Base-by-base conservation (phyloP, 92 coral and sea anemone genomes). In the Parazoanthus swiftii region DNA sequence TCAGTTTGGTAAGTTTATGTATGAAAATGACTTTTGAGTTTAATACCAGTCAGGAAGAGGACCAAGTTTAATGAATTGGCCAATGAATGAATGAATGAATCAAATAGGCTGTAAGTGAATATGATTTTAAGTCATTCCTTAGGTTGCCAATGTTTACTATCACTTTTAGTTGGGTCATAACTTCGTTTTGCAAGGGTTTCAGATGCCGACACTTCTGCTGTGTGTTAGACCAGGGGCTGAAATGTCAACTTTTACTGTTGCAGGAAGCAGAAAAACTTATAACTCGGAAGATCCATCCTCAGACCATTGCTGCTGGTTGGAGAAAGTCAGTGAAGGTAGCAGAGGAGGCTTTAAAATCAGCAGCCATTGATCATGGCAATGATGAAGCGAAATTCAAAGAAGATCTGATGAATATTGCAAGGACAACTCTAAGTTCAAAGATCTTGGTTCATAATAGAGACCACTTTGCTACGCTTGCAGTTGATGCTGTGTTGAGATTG, bases 201-300 rank as follows among this genome's bases (percentile, higher is more conserved):
- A 3, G 2, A 14, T 54, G 16, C 20, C 11, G 59, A 48, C 51
- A 48, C 11, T 48, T 54, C 2, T 54, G 1, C 59, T 20, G 39
- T 36, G 14, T 13, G 25, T 54, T 76, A 54, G 50, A 9, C 46
- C 15, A 74, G 50, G 9, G 35, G 14, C 14, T 14, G 13, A 50
- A n/a, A 18, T 35, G 54, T 7, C 8, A 8, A 16, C 8, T 38
- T 14, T 50, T 39, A 54, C 25, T 88, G 18, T 46, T 79, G 10
- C 74, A 97, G 99, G 99, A 97, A 91, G 99, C 99, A 39, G 99
- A 97, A 79, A 97, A 91, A 92, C 93, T 97, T 23, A 79, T 95
- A 66, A 74, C 95, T 9, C 79, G 94, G 42, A 97, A 97, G 88
- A 94, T 97, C 74, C 99, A 97, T 83, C 99, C 99, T 4, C 99